Base-by-base conservation (phyloP, 2,113 vertebrate species). In the Equus przewalskii region DNA sequence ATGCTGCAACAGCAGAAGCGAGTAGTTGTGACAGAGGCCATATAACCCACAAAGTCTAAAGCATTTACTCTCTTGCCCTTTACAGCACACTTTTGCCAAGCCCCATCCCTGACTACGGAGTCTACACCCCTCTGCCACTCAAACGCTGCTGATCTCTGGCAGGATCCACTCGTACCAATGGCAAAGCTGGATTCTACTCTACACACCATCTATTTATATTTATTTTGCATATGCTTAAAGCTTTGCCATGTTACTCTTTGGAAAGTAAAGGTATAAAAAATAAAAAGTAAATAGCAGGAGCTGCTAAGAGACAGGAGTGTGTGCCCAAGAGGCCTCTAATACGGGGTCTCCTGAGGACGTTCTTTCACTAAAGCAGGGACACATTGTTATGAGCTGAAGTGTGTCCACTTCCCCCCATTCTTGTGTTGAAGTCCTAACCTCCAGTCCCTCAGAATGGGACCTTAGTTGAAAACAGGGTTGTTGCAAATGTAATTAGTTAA, bases 181-280 rank as follows among this genome's bases (percentile, higher is more conserved):
- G 51, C 14, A 75, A 88, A 80, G 56, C 13, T 56, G 13, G 26
- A 83, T 75, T 62, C 67, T 79, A 30, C 18, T 58, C 30, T 64
- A 30, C 28, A 3, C 54, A 58, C 19, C 19, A 30, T 94, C 80
- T 69, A 51, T 65, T 84, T 75, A 22, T 72, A 26, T 67, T 88
- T 76, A 93, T 75, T 96, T 96, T 87, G 18, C 13, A 41, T 60
- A 49, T 36, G 22, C 33, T 83, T 83, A 36, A 87, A 76, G 58
- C 5, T 76, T 92, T 24, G 18, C 15, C 33, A 87, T 33, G 14
- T 93, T 54, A 89, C 44, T 73, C 67, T 78, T 76, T 46, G 64
- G 41, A 93, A 93, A 84, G 44, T 13, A 92, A 89, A 60, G 2
- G 2, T 72, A 73, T 24, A 41, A 11, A 46, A 14, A 60, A 70